phyloP scores from a whole-genome alignment of 2,888 invertebrate species.

The Eustalomyia histrio region DNA sequence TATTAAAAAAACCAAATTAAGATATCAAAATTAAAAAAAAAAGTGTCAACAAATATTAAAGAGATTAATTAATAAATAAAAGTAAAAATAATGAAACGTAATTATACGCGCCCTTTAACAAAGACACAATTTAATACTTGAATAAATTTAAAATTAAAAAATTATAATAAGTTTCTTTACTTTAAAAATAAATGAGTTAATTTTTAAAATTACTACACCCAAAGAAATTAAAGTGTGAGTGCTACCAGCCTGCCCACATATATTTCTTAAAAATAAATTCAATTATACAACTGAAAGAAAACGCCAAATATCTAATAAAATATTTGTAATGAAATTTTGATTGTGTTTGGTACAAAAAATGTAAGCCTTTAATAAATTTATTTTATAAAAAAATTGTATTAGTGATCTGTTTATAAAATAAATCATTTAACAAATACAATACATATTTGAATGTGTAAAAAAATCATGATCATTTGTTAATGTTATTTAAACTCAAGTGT shows the following conservation, averaged over 20 bases:
- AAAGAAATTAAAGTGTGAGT: not conserved
- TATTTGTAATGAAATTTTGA: not conserved
- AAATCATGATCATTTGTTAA: not conserved
- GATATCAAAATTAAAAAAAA: not conserved
- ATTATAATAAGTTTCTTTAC: not conserved
- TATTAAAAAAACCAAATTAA: not conserved
- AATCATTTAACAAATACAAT: not conserved
- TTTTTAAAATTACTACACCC: not conserved
- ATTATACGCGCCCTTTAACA: not conserved
- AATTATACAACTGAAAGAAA: not conserved
- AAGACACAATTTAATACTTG: not conserved
- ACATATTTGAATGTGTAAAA: not conserved
- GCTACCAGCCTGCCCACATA: not conserved
- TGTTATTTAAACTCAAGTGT: not conserved
- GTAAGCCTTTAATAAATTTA: not conserved
- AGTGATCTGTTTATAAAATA: not conserved
- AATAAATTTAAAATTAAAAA: not conserved
- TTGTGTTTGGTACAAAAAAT: not conserved
- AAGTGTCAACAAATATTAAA: not conserved
- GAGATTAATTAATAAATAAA: not conserved
- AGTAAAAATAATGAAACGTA: slow-evolving; percentile 3
- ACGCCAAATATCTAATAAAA: not conserved
- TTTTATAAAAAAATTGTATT: not conserved
- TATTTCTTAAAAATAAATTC: not conserved
- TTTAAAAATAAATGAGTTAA: not conserved